phyloP scores from a whole-genome alignment of 2,113 vertebrate genomes.

The Ameiurus melas region DNA sequence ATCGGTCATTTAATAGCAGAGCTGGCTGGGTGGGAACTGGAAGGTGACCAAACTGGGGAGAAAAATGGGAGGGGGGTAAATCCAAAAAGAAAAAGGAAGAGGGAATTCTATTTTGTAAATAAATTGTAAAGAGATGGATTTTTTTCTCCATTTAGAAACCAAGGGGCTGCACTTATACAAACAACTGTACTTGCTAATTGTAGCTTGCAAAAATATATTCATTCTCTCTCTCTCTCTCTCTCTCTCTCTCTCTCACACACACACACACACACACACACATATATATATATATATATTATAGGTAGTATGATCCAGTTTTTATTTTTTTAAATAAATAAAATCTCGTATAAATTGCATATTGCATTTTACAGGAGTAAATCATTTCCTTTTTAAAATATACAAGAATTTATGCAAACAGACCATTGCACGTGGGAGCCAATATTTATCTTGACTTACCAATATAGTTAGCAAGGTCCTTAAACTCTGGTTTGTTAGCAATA shows the following conservation, averaged over 20 bases:
- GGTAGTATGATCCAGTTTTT: too few relatives aligned
- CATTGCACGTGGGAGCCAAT: background rate
- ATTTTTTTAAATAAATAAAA: background rate
- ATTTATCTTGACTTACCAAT: conserved; percentile 76
- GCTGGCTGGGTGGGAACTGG: background rate
- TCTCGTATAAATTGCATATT: background rate
- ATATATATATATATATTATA: too few relatives aligned
- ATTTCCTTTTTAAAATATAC: background rate
- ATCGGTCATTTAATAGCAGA: background rate
- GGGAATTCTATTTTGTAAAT: background rate
- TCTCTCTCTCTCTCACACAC: too few relatives aligned
- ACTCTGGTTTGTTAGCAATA: conserved; percentile 96
- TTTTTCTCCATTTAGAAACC: background rate
- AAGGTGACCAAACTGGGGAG: background rate
- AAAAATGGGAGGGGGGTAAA: background rate
- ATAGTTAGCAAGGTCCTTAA: conserved; percentile 87
- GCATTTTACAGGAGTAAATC: background rate
- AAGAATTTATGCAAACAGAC: background rate
- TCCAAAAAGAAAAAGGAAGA: background rate
- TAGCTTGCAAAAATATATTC: too few relatives aligned
- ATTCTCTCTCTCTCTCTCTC: too few relatives aligned
- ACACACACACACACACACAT: too few relatives aligned
- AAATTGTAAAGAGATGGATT: background rate
- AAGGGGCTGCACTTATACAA: background rate
- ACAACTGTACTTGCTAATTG: background rate